Evolutionary conservation across 1,140 invertebrate genomes (phyloP).

Genomic region (Holcopasites calliopsidis): DNA sequence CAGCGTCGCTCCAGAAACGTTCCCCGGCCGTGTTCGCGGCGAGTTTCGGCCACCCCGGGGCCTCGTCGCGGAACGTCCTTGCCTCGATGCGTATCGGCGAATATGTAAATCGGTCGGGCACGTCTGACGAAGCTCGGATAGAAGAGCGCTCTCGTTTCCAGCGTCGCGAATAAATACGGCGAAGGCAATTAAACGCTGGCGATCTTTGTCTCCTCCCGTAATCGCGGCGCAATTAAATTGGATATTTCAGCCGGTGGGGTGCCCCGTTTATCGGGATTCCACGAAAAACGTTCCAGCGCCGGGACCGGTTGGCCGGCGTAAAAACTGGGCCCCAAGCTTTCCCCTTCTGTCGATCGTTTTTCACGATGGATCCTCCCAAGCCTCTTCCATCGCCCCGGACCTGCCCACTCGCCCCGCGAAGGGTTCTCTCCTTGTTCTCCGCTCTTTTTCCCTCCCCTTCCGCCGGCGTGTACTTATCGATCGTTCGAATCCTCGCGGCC

Average conservation of each 20-base stretch:
- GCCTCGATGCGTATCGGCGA: slow-evolving; percentile 27
- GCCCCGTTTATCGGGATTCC: slow-evolving; percentile 71
- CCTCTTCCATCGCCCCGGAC: not conserved
- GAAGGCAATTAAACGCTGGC: slow-evolving; percentile 56
- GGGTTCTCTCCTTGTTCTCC: not conserved
- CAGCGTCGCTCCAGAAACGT: too few relatives aligned
- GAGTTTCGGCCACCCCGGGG: not conserved
- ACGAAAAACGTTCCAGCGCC: slow-evolving; percentile 51
- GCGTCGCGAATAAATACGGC: not conserved
- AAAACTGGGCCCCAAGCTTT: slow-evolving; percentile 56
- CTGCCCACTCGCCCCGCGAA: too few relatives aligned
- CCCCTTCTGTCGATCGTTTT: slow-evolving; percentile 53
- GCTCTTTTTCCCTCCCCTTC: slow-evolving; percentile 29
- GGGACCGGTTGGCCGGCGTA: slow-evolving; percentile 50
- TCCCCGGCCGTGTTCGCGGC: not conserved
- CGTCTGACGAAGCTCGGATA: too few relatives aligned
- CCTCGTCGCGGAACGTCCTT: slow-evolving; percentile 10
- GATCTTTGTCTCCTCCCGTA: slow-evolving; percentile 73
- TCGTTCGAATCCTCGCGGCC: slow-evolving; percentile 46
- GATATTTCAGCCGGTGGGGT: slow-evolving; percentile 75
- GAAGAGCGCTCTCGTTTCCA: slow-evolving; percentile 34
- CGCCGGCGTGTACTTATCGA: slow-evolving; percentile 37
- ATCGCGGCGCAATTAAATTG: slow-evolving; percentile 77
- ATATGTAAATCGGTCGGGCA: slow-evolving; percentile 52
- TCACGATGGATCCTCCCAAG: slow-evolving; percentile 34